Percentiles rank a stretch among this genome's conserved stretches.
Evolutionary conservation across 1,140 invertebrate species (phyloP).

Genomic region (Venustaconcha ellipsiformis): DNA sequence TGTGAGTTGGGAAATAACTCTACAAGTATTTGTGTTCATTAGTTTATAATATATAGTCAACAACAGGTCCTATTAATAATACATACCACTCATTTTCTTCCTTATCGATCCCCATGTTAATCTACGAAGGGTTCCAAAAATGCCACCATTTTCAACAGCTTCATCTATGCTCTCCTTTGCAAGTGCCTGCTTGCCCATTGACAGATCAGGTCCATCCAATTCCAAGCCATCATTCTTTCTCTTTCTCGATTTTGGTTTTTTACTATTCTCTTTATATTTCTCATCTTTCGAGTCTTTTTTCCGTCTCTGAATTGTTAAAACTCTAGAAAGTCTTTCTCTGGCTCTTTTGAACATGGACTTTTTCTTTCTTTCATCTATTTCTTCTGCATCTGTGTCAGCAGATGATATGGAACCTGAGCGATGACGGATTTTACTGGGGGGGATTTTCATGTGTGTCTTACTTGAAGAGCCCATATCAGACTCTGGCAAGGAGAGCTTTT

Average conservation of each 20-base stretch:
- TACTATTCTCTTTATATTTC: constrained; percentile 1
- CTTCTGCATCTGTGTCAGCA: neutral
- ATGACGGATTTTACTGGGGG: neutral
- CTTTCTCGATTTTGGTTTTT: constrained; percentile 6
- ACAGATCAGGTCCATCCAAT: neutral
- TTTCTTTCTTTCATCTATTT: constrained; percentile 17
- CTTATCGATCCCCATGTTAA: constrained; percentile 15
- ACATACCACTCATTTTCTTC: constrained; percentile 10
- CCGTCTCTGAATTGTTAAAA: constrained; percentile 9
- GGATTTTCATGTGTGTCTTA: constrained; percentile 3
- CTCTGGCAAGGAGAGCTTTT: neutral
- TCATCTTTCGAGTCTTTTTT: constrained; percentile 1
- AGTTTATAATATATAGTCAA: no score
- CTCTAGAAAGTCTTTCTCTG: constrained; percentile 6
- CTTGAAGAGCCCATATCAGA: neutral
- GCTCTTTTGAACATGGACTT: constrained; percentile 35
- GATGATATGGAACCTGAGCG: constrained; percentile 1
- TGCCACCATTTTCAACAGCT: constrained; percentile 1
- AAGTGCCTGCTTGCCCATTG: constrained; percentile 16
- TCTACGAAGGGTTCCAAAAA: constrained; percentile 11
- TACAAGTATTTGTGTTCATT: no score
- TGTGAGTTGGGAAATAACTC: no score
- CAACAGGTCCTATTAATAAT: neutral
- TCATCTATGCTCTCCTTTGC: constrained; percentile 12
- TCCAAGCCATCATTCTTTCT: constrained; percentile 12